Evolutionary conservation across 2,888 invertebrate species (phyloP), one percentile per base, ranked within the genome.

Genomic region (Erpobdella octoculata): DNA sequence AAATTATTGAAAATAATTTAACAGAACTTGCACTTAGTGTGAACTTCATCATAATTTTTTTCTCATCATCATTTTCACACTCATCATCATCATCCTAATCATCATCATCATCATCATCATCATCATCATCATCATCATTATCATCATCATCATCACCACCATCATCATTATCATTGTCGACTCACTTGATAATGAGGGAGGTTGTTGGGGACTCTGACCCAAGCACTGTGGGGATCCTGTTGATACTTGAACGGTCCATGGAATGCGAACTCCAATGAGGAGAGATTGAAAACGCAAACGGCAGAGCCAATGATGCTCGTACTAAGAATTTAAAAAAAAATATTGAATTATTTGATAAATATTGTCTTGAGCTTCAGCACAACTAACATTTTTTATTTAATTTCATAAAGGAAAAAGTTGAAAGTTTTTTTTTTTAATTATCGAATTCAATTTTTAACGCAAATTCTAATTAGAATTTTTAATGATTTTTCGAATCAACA

Each of bases 301-400:
- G 94, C 94, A 41, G 93, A 92, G 15, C 93, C 94, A 4, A 90
- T 88, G 77, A 95, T 91, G 80, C 91, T 89, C 81, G 92, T 93
- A 69, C 85, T 85, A 78, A 21, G 79, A 3, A 53, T 25, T 18
- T 46, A 53, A 4, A 25, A 1, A 1, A n/a, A 53, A 53, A 4
- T 53, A 53, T 25, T 6, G 12, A 21, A n/a, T 6, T 1, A 18
- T 53, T 53, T 18, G 28, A 25, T 53, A 9, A 12, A 2, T 37
- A 66, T 9, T 62, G 12, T 9, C 21, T 76, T 53, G 38, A 89
- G 89, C 83, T 77, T 69, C 71, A 48, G 15, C 21, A n/a, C n/a
- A n/a, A n/a, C n/a, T n/a, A n/a, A n/a, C n/a, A n/a, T n/a, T n/a
- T n/a, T n/a, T n/a, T n/a, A n/a, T n/a, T n/a, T n/a, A n/a, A n/a